Evolutionary conservation across 1,140 invertebrate genomes (phyloP).

Genomic region (Muscidifurax raptorellus): DNA sequence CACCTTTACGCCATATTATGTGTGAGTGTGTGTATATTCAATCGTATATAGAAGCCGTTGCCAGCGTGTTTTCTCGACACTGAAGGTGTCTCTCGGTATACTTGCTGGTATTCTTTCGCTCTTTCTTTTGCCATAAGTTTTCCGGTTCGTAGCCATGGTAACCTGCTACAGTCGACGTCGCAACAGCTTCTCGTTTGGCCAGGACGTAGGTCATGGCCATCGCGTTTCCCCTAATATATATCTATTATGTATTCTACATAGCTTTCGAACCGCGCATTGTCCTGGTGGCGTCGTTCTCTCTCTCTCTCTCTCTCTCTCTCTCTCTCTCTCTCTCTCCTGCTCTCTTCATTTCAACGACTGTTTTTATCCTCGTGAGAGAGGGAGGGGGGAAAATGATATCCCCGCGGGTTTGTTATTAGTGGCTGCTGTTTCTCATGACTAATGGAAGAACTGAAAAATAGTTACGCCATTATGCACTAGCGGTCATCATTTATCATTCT

Average conservation of each 20-base stretch:
- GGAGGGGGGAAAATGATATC: background rate
- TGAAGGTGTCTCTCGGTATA: background rate
- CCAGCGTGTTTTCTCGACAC: background rate
- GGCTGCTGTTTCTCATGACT: background rate
- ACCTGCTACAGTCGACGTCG: background rate
- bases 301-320: too few species aligned
- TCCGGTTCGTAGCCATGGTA: background rate
- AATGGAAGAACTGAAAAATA: background rate
- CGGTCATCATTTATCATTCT: background rate
- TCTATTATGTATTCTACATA: too few species aligned
- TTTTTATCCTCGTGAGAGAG: background rate
- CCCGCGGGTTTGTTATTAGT: background rate
- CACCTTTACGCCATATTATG: too few species aligned
- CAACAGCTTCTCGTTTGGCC: background rate
- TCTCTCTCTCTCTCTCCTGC: too few species aligned
- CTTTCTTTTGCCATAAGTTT: background rate
- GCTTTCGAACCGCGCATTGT: too few species aligned
- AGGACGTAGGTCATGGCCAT: background rate
- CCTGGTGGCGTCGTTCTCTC: too few species aligned
- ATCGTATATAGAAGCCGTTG: background rate
- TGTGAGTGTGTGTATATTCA: background rate
- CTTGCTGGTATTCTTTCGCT: too few species aligned
- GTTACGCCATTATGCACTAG: background rate
- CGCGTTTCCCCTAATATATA: too few species aligned
- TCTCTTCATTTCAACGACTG: background rate